Percentiles rank a stretch among this genome's conserved stretches.
Evolutionary conservation across 2,113 vertebrate genomes (phyloP).

Genomic region (Lampris megalopsis): DNA sequence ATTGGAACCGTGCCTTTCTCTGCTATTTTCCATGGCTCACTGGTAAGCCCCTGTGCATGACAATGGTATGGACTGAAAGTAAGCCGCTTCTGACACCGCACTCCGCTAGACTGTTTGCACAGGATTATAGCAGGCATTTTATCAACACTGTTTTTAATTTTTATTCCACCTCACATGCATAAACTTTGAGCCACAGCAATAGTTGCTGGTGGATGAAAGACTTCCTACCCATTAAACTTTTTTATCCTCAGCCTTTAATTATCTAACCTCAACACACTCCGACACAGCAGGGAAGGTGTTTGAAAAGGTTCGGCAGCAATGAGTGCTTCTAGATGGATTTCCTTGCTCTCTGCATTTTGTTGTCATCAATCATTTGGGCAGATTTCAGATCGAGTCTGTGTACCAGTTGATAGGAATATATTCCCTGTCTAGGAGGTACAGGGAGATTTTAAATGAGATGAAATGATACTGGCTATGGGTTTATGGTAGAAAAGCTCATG

Average conservation of each 20-base stretch:
- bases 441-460: slow-evolving; percentile 18
- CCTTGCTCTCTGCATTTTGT: slow-evolving; percentile 9
- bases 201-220: background rate
- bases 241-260: slow-evolving; percentile 35
- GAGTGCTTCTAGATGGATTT: slow-evolving; percentile 10
- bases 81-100: background rate
- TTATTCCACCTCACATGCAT: slow-evolving; percentile 1
- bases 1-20: background rate
- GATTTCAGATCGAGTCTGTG: background rate
- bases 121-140: background rate
- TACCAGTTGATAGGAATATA: background rate
- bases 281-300: background rate
- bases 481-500: background rate
- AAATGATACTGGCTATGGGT: slow-evolving; percentile 20
- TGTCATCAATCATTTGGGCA: slow-evolving; percentile 23
- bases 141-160: background rate
- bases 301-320: slow-evolving; percentile 25
- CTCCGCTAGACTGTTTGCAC: background rate
- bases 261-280: slow-evolving; percentile 33
- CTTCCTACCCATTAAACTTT: slow-evolving; percentile 15
- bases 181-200: background rate
- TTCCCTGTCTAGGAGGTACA: background rate
- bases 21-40: background rate
- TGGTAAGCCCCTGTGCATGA: background rate
- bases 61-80: background rate